A percentile compares a stretch with the other conserved stretches of the same genome.
phyloP scores from a whole-genome alignment of 1,140 invertebrate genomes.

The Proales similis region DNA sequence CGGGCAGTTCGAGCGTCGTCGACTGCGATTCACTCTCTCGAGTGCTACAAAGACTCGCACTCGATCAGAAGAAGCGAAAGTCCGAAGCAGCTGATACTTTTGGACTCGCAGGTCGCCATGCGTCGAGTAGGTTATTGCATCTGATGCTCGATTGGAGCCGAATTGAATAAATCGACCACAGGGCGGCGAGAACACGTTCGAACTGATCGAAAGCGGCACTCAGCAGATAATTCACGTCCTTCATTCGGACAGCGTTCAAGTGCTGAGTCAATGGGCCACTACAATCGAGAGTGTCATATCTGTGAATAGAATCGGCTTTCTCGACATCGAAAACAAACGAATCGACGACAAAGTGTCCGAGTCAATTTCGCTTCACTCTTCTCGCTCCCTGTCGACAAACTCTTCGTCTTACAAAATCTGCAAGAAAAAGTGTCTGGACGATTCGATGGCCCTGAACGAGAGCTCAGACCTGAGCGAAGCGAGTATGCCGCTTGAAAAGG shows the following conservation, averaged over 20 bases:
- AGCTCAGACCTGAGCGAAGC: conserved; percentile 19
- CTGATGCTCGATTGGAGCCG: not conserved
- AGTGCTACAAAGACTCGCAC: conserved; percentile 32
- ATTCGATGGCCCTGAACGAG: conserved; percentile 24
- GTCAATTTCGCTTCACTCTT: no score
- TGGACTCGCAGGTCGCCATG: conserved; percentile 4
- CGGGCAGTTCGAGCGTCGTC: not conserved
- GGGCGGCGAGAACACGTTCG: conserved; percentile 13
- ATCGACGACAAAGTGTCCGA: no score
- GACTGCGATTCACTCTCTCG: not conserved
- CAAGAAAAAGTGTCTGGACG: no score
- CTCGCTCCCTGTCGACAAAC: no score
- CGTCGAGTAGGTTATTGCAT: not conserved
- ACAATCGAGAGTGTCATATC: no score
- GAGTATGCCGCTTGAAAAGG: not conserved
- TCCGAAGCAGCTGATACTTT: conserved; percentile 24
- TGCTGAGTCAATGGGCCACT: no score
- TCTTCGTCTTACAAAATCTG: no score
- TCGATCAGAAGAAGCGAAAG: conserved; percentile 16
- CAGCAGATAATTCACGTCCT: no score
- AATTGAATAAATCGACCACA: not conserved
- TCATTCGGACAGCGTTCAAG: no score
- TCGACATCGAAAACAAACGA: no score
- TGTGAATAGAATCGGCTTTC: no score
- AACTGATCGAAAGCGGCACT: conserved; percentile 11